Evolutionary conservation across 2,888 invertebrate genomes (phyloP), one percentile per base, ranked within the genome.

Genomic region (Sturmia bella): DNA sequence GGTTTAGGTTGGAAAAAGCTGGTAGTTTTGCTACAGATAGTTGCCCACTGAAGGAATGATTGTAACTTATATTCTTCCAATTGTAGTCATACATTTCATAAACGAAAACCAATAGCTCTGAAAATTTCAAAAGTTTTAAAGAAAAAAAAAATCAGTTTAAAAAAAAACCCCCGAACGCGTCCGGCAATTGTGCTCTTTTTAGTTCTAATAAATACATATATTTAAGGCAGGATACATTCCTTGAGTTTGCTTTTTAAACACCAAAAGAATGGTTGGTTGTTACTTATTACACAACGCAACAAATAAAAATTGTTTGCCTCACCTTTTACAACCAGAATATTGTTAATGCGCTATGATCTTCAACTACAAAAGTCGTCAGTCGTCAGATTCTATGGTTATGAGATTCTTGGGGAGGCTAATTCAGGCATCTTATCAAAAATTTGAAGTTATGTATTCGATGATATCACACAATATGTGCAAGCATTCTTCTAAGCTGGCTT

Each of bases 181-280:
- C 39, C 3, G 32, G 43, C 39, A 74, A 70, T 27, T 72, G 59
- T 19, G 64, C 54, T 41, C 45, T 57, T 52, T 21, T 52, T 13
- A 57, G 24, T 12, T 61, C 61, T 17, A 68, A 45, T 15, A 52
- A 59, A 76, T 72, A 54, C 41, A 72, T 72, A 54, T 32, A 72
- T 68, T 68, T 12, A 48, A 72, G 61, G 66, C 80, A 72, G 61
- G 63, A 72, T 37, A 68, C 66, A 76, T 76, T 81, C 21, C 21
- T 72, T 74, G 15, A 32, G 69, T 74, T 61, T 69, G 61, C 21
- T 61, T 45, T 52, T 39, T 52, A 54, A 52, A 52, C 52, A 64
- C 24, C 45, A 59, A 52, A 72, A 45, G 37, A 61, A 61, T 73
- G 11, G 11, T 68, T 50, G 59, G 5, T 32, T 32, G 7, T 32